Percentiles rank a stretch among this genome's conserved stretches.
phyloP scores from a whole-genome alignment of 2,113 vertebrate genomes.

The Delphinapterus leucas region DNA sequence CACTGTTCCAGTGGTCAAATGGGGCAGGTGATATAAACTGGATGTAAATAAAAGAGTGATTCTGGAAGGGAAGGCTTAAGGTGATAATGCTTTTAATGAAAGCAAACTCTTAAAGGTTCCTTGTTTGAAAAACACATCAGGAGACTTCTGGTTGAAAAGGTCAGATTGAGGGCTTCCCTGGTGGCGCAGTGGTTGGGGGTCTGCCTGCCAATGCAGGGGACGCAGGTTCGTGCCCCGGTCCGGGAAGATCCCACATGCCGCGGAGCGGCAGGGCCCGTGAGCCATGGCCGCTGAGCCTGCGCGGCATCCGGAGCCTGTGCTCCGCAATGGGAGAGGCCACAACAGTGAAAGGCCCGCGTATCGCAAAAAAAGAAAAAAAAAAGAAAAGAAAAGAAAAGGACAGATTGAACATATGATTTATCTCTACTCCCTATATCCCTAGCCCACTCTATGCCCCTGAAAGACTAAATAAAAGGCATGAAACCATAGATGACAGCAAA shows the following conservation, averaged over 20 bases:
- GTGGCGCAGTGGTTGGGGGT: no score
- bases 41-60: background rate
- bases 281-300: no score
- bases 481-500: background rate
- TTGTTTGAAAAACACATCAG: background rate
- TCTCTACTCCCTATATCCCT: background rate
- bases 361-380: no score
- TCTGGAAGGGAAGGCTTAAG: background rate
- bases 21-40: background rate
- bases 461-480: background rate
- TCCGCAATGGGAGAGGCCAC: no score
- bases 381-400: background rate
- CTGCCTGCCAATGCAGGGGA: no score
- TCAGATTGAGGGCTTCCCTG: background rate
- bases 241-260: no score
- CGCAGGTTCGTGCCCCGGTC: no score
- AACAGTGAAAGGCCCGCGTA: no score
- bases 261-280: no score
- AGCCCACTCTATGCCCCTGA: background rate
- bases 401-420: background rate
- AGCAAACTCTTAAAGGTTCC: background rate
- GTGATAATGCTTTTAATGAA: background rate
- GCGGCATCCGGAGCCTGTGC: no score
- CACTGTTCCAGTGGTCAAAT: background rate
- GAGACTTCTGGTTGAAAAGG: background rate